Percentiles rank a stretch among this genome's conserved stretches.
phyloP scores from a whole-genome alignment of 2,888 invertebrate genomes.

The Lycocerus yunnanus region DNA sequence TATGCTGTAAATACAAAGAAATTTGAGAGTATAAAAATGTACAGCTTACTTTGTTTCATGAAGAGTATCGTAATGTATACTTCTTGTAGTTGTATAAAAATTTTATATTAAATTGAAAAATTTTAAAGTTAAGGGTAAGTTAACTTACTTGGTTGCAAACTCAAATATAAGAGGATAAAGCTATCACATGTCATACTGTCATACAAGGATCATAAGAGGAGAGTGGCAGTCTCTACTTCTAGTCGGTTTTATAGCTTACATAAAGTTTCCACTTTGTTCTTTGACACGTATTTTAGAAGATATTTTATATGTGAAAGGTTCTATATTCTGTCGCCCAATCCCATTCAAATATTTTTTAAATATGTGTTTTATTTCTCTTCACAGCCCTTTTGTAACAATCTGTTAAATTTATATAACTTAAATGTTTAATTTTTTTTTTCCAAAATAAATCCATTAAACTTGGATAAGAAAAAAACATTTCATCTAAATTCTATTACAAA shows the following conservation, averaged over 20 bases:
- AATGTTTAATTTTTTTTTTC: no score
- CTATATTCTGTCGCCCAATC: constrained; percentile 29
- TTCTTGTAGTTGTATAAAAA: background rate
- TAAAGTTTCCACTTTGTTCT: constrained; percentile 36
- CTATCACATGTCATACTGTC: constrained; percentile 30
- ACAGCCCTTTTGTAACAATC: background rate
- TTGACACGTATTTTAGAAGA: constrained; percentile 35
- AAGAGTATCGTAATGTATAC: background rate
- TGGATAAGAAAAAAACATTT: background rate
- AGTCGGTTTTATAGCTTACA: constrained; percentile 31
- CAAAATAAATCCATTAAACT: background rate
- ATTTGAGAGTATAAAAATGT: background rate
- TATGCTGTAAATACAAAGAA: background rate
- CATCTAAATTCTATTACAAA: background rate
- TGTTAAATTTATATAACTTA: background rate
- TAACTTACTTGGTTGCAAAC: constrained; percentile 12
- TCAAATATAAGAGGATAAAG: constrained; percentile 28
- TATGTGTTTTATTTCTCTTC: constrained; percentile 13
- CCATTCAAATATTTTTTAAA: constrained; percentile 25
- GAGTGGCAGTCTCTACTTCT: constrained; percentile 26
- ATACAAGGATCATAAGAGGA: constrained; percentile 26
- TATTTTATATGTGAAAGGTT: constrained; percentile 35
- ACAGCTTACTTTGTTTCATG: background rate
- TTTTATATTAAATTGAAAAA: constrained; percentile 18
- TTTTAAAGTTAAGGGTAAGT: constrained; percentile 16